Conservation (phyloP, 2,113 vertebrate genomes). For the Archilochus colubris region DNA sequence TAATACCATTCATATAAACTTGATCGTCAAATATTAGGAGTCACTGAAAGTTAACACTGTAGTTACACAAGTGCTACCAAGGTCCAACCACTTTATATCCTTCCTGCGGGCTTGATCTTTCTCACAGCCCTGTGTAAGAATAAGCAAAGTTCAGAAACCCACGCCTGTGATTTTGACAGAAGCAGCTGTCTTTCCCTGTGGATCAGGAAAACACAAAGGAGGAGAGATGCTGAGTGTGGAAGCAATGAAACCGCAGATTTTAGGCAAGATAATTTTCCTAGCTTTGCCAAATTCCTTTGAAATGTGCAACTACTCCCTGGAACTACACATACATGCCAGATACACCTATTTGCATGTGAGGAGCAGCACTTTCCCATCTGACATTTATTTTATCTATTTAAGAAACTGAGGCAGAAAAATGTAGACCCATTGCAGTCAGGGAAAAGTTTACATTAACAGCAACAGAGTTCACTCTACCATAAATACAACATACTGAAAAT, state of each 20-base stretch:
- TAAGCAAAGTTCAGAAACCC: neutral
- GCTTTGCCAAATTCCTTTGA: neutral
- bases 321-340: neutral
- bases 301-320: neutral
- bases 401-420: neutral
- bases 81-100: neutral
- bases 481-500: neutral
- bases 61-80: neutral
- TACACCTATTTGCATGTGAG: neutral
- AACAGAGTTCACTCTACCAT: neutral
- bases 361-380: neutral
- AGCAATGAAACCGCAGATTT: slow-evolving; percentile 54
- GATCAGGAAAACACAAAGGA: neutral
- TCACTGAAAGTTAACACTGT: neutral
- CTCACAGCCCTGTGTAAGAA: neutral
- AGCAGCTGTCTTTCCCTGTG: neutral
- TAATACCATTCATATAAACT: neutral
- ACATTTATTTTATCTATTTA: neutral
- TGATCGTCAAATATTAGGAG: neutral
- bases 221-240: neutral
- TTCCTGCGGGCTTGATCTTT: neutral
- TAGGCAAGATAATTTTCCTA: neutral
- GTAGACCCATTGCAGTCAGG: neutral
- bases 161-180: neutral
- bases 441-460: neutral